These are phyloP conservation scores for Bombus impatiens DNA, from an alignment of 1,140 invertebrate species.

Conservation along the genomic window DNA sequence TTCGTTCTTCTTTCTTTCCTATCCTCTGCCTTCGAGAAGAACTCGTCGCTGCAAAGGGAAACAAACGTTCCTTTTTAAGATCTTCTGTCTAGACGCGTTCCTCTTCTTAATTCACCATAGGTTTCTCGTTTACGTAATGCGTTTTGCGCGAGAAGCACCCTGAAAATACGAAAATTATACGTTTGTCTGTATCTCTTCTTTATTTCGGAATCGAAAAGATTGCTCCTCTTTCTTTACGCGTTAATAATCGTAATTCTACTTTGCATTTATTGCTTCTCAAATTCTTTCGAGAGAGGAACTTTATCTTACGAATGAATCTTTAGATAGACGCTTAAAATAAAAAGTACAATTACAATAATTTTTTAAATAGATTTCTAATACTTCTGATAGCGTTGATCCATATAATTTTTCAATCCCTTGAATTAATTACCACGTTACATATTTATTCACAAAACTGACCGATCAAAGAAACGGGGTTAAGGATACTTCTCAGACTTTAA, in stretches of 20 bases:
- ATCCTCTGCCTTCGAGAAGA: background rate
- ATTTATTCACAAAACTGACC: too few relatives aligned
- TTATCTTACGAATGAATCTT: too few relatives aligned
- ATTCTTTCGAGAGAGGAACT: background rate
- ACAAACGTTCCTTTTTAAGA: slow-evolving; percentile 34
- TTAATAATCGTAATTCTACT: background rate
- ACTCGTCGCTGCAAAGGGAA: slow-evolving; percentile 21
- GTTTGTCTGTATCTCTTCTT: background rate
- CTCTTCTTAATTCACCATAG: slow-evolving; percentile 20
- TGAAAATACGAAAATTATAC: background rate
- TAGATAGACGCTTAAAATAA: too few relatives aligned
- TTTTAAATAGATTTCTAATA: too few relatives aligned
- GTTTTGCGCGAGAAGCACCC: background rate
- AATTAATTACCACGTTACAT: too few relatives aligned
- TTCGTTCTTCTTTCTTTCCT: background rate
- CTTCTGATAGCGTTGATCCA: too few relatives aligned
- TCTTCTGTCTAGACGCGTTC: slow-evolving; percentile 36
- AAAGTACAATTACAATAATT: too few relatives aligned
- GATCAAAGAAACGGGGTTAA: too few relatives aligned
- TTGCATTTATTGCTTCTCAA: background rate
- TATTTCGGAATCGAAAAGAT: background rate
- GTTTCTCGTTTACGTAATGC: slow-evolving; percentile 3
- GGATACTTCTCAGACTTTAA: too few relatives aligned
- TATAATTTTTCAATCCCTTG: too few relatives aligned
- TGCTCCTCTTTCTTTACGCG: background rate